Evolutionary conservation across 1,140 invertebrate species (phyloP).

Genomic region (Heliconius hewitsoni): DNA sequence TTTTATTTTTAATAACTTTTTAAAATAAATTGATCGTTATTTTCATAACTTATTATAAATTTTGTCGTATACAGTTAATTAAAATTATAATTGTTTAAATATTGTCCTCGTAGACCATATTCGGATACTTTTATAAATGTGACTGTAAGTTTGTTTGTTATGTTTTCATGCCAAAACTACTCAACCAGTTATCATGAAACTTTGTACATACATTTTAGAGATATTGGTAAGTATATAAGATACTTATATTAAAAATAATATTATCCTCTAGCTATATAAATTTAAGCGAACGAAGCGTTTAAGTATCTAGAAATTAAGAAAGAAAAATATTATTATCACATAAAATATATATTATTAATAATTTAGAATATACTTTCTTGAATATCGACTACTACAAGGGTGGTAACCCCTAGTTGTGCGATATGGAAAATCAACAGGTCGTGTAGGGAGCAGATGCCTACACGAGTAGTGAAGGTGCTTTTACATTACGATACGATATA

Average conservation of each 20-base stretch:
- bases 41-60: background rate
- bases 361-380: background rate
- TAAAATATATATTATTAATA: background rate
- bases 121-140: background rate
- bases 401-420: constrained; percentile 49
- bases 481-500: constrained; percentile 23
- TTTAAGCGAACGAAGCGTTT: too few relatives aligned
- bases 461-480: constrained; percentile 19
- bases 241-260: too few relatives aligned
- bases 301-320: too few relatives aligned
- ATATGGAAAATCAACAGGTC: constrained; percentile 73
- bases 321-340: background rate
- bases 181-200: too few relatives aligned
- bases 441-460: constrained; percentile 52
- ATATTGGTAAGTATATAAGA: too few relatives aligned
- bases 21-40: too few relatives aligned
- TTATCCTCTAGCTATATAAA: too few relatives aligned
- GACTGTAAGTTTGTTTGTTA: too few relatives aligned
- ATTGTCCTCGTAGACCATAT: background rate
- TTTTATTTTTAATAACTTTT: too few relatives aligned
- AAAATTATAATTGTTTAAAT: background rate
- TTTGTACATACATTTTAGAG: too few relatives aligned
- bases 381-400: constrained; percentile 11
- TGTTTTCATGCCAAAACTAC: too few relatives aligned
- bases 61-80: background rate